Conservation (phyloP, 1,140 invertebrate genomes). For the Aphis craccivora region DNA sequence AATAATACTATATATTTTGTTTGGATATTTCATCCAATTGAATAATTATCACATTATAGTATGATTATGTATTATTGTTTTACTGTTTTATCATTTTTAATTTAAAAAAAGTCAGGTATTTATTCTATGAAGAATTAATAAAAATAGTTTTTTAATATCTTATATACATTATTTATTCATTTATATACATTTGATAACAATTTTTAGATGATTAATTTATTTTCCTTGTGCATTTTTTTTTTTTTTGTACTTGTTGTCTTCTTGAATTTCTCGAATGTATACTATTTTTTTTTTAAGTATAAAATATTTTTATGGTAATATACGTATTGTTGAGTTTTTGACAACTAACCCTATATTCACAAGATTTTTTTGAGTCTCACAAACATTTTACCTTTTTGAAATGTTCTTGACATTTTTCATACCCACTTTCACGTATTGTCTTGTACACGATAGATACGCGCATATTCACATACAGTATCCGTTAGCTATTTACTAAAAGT, state of each 20-base stretch:
- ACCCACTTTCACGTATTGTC: neutral
- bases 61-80: neutral
- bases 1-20: neutral
- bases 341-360: neutral
- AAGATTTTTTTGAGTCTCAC: neutral
- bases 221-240: neutral
- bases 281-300: neutral
- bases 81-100: neutral
- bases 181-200: neutral
- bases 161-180: neutral
- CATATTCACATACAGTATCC: neutral
- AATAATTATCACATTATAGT: neutral
- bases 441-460: neutral
- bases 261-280: neutral
- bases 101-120: neutral
- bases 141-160: neutral
- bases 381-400: conserved; percentile 49
- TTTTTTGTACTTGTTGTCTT: neutral
- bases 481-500: neutral
- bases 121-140: neutral
- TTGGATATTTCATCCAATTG: neutral
- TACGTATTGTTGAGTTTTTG: conserved; percentile 16
- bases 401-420: conserved; percentile 48
- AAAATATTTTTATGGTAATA: neutral
- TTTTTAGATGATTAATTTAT: neutral